A percentile compares a stretch with the other conserved stretches of the same genome.
These are phyloP conservation scores for Poecilus cupreus DNA, from an alignment of 2,888 invertebrate genomes.

Conservation along the genomic window DNA sequence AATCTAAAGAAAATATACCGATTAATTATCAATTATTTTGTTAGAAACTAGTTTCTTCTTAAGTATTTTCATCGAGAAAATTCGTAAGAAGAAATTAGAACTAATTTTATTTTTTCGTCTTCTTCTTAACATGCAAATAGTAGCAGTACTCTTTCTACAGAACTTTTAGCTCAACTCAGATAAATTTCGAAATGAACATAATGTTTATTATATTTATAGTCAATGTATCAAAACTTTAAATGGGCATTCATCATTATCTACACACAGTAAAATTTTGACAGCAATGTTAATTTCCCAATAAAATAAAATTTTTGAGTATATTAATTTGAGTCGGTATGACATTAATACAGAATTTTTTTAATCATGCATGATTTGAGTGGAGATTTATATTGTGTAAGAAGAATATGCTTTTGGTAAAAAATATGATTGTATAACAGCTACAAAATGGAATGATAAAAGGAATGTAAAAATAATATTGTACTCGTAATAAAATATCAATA, in stretches of 20 bases:
- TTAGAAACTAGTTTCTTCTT: not conserved
- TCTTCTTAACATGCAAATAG: not conserved
- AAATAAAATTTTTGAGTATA: no score
- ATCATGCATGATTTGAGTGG: no score
- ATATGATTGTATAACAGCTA: not conserved
- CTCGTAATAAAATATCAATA: conserved; percentile 48
- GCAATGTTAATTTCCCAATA: no score
- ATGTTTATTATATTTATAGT: no score
- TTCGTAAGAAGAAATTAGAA: not conserved
- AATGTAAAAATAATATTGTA: conserved; percentile 56
- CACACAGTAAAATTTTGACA: no score
- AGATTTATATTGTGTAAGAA: no score
- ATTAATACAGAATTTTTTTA: no score
- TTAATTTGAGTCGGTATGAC: no score
- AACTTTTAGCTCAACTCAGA: no score
- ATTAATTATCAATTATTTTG: not conserved
- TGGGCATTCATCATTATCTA: no score
- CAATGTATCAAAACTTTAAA: no score
- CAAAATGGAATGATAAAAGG: conserved; percentile 48
- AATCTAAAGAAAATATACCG: conserved; percentile 14
- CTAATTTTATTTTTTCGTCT: not conserved
- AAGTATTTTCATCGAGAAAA: conserved; percentile 1
- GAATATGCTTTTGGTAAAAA: not conserved
- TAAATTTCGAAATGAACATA: no score
- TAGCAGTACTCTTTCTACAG: not conserved